Evolutionary conservation across 2,113 vertebrate genomes (phyloP), one percentile per base, ranked within the genome.

Genomic region (Corydoras maculifer): DNA sequence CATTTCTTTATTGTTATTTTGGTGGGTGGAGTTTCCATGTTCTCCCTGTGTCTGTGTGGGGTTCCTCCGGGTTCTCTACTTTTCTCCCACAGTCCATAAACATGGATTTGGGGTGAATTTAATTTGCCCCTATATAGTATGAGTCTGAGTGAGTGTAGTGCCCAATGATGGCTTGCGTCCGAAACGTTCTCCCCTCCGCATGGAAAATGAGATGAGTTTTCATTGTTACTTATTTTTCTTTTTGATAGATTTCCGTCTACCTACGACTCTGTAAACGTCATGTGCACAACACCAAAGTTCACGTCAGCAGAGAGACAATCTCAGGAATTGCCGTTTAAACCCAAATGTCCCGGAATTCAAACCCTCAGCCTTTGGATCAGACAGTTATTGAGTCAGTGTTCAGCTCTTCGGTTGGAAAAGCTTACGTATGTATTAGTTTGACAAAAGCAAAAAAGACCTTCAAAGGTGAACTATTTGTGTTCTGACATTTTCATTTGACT

Each of bases 281-380:
- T 53, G 60, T 69, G 67, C 68, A 63, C 69, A 72, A 65, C 74
- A 80, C 76, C 76, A 80, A 78, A 82, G 76, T 72, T 58, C 60
- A 72, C 7, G 69, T 69, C 50, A 76, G 70, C 71, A 63, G 72
- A 72, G 74, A 65, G 65, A 80, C 76, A 73, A 80, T 78, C 75
- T 80, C 63, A 77, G 78, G 75, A 77, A 73, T 69, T 60, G 25
- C 65, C 69, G 73, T 75, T 32, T n/a, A 54, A 68, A 51, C 32
- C 14, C 69, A 63, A 51, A 30, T 59, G 65, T 57, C 64, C 25
- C 9, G 9, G 50, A 57, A 13, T 14, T 70, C 62, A 62, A 62
- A 67, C 68, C 32, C 58, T 71, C 58, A 50, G 66, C 31, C 50
- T 6, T 31, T 12, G 12, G 29, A 48, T 35, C 65, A 50, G 32